phyloP scores from a whole-genome alignment of 2,888 invertebrate species.

The Trachelus tabidus region DNA sequence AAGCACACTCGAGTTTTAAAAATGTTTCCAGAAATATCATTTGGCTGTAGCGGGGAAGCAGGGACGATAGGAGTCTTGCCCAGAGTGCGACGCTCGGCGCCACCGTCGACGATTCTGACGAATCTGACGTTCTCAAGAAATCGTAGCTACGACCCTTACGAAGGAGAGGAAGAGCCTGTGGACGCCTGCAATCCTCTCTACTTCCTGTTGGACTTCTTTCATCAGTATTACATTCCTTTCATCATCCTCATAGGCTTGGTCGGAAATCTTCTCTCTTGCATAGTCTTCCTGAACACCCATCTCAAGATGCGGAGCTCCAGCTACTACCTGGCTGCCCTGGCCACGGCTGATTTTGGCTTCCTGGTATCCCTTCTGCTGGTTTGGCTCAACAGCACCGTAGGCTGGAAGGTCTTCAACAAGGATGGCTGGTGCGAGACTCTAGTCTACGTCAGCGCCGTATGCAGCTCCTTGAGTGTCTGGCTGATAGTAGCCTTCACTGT shows the following conservation, averaged over 20 bases:
- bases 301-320: slow-evolving; percentile 73
- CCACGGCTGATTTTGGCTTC: slow-evolving; percentile 72
- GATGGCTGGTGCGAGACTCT: slow-evolving; percentile 72
- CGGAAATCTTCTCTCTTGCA: slow-evolving; percentile 72
- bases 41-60: background rate
- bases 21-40: background rate
- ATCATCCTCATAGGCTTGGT: slow-evolving; percentile 72
- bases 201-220: slow-evolving; percentile 66
- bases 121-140: slow-evolving; percentile 23
- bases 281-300: slow-evolving; percentile 73
- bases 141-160: slow-evolving; percentile 31
- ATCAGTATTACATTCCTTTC: slow-evolving; percentile 72
- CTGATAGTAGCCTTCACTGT: slow-evolving; percentile 77
- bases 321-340: slow-evolving; percentile 73
- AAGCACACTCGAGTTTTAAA: background rate
- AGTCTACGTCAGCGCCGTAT: slow-evolving; percentile 69
- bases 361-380: slow-evolving; percentile 69
- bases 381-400: slow-evolving; percentile 68
- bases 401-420: slow-evolving; percentile 68
- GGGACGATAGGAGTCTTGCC: background rate
- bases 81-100: slow-evolving; percentile 16
- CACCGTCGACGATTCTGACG: slow-evolving; percentile 14
- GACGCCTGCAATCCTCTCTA: slow-evolving; percentile 49
- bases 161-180: slow-evolving; percentile 36
- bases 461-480: slow-evolving; percentile 76